Conservation (phyloP, 2,797 vertebrate genomes). For the Pelochelys cantorii region DNA sequence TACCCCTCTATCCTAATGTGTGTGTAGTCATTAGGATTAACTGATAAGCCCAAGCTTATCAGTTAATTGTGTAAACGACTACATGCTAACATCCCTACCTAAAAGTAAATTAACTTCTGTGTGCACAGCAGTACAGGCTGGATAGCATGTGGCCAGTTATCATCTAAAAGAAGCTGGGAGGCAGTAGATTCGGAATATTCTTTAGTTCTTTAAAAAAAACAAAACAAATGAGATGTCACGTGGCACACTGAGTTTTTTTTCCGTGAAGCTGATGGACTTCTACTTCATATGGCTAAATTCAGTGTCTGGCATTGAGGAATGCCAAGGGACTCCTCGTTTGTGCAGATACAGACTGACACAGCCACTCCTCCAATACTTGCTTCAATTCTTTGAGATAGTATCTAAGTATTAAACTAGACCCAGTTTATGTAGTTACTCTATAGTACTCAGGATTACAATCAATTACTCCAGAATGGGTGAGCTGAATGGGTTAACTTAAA, state of each 20-base stretch:
- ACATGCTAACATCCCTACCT: background rate
- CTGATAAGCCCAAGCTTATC: too few relatives aligned
- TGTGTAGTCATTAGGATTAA: too few relatives aligned
- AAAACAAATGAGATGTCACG: too few relatives aligned
- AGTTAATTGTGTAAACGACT: too few relatives aligned
- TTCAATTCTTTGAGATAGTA: background rate
- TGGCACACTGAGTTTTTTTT: too few relatives aligned
- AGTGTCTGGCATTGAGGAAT: too few relatives aligned
- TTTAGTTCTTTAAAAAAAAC: background rate
- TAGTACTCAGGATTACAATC: background rate
- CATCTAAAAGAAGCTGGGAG: background rate
- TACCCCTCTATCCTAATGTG: too few relatives aligned
- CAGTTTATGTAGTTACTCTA: background rate
- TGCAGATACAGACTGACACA: too few relatives aligned
- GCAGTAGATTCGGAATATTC: background rate
- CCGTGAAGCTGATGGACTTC: too few relatives aligned
- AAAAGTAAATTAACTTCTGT: background rate
- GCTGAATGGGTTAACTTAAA: background rate
- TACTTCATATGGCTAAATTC: too few relatives aligned
- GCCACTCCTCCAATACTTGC: too few relatives aligned
- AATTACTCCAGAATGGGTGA: background rate
- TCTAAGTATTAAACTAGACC: background rate
- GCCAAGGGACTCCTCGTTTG: too few relatives aligned
- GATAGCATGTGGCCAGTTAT: background rate
- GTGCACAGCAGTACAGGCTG: background rate